phyloP scores from a whole-genome alignment of 2,797 vertebrate genomes.

The Chelidonichthys spinosus region DNA sequence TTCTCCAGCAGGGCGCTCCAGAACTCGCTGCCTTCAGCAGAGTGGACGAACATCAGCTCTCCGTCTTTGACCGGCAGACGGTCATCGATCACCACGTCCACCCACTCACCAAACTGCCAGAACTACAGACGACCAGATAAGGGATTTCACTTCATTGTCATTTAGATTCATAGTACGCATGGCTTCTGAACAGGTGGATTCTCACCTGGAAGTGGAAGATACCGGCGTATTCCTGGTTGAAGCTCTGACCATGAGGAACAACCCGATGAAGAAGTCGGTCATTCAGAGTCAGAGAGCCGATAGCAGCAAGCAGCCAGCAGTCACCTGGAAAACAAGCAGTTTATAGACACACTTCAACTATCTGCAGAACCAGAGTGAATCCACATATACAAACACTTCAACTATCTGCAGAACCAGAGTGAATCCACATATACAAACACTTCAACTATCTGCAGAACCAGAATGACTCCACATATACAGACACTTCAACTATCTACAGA shows the following conservation, averaged over 20 bases:
- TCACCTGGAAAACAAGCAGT: constrained; percentile 80
- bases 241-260: constrained; percentile 89
- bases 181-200: not conserved
- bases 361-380: no score
- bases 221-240: constrained; percentile 86
- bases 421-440: not conserved
- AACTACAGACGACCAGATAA: constrained; percentile 76
- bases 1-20: constrained; percentile 96
- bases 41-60: constrained; percentile 91
- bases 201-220: constrained; percentile 94
- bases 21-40: constrained; percentile 86
- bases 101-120: constrained; percentile 94
- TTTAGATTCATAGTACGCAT: not conserved
- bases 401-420: not conserved
- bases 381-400: no score
- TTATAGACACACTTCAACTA: not conserved
- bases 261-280: constrained; percentile 88
- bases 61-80: constrained; percentile 88
- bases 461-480: not conserved
- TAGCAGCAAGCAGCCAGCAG: constrained; percentile 94
- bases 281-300: constrained; percentile 89
- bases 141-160: no score
- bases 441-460: not conserved
- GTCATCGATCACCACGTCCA: constrained; percentile 92
- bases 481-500: not conserved